Evolutionary conservation across 2,888 invertebrate genomes (phyloP).

Genomic region (Cheilosia grossa): DNA sequence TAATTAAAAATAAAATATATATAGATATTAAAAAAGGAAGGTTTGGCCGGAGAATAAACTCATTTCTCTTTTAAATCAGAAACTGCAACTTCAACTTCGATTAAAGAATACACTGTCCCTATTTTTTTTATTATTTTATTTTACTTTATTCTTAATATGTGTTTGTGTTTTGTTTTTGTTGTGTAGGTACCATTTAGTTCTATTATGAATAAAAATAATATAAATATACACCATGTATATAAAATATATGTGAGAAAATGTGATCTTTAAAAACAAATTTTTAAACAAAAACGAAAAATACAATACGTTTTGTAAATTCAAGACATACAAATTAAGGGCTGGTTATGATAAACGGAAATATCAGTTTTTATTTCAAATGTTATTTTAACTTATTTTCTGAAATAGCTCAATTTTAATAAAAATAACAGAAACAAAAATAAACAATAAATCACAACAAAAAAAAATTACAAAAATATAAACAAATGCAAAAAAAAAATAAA

Average conservation of each 20-base stretch:
- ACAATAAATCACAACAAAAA: slow-evolving; percentile 40
- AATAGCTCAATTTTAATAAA: slow-evolving; percentile 57
- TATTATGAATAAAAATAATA: slow-evolving; percentile 46
- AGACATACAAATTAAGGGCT: slow-evolving; percentile 79
- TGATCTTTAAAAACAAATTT: slow-evolving; percentile 69
- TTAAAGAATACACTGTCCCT: slow-evolving; percentile 14
- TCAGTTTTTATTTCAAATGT: slow-evolving; percentile 39
- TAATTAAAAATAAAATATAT: slow-evolving; percentile 51
- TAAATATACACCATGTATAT: slow-evolving; percentile 55
- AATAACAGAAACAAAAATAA: slow-evolving; percentile 24
- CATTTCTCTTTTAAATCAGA: slow-evolving; percentile 33
- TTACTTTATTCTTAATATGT: slow-evolving; percentile 5
- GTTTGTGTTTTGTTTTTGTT: slow-evolving; percentile 4
- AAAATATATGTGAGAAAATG: slow-evolving; percentile 67
- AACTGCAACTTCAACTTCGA: slow-evolving; percentile 22
- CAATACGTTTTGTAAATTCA: slow-evolving; percentile 77
- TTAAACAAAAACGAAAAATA: slow-evolving; percentile 75
- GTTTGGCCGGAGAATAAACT: slow-evolving; percentile 35
- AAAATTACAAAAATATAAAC: slow-evolving; percentile 37
- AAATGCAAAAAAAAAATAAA: slow-evolving; percentile 50
- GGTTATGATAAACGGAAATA: slow-evolving; percentile 83
- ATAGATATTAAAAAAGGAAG: slow-evolving; percentile 33
- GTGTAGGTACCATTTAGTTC: not conserved
- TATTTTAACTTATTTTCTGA: slow-evolving; percentile 44
- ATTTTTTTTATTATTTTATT: slow-evolving; percentile 13